phyloP scores from a whole-genome alignment of 2,113 vertebrate species.

The Passer montanus region DNA sequence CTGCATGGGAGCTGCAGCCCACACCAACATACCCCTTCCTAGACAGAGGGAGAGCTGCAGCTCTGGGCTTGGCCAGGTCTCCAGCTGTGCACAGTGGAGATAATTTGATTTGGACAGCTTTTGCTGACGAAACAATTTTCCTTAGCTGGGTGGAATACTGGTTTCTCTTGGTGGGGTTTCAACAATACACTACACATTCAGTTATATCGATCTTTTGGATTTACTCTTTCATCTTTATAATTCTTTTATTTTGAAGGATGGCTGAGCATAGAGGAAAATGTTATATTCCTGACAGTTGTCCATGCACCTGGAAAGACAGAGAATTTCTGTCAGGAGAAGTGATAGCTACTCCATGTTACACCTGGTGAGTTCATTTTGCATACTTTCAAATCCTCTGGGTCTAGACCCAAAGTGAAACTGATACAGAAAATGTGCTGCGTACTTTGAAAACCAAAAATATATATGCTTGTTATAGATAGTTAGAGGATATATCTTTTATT shows the following conservation, averaged over 20 bases:
- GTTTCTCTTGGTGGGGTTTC: not conserved
- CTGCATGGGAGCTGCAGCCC: not conserved
- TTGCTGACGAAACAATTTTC: not conserved
- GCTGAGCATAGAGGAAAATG: conserved; percentile 92
- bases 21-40: rapidly evolving
- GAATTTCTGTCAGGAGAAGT: conserved; percentile 94
- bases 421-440: not conserved
- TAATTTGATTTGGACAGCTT: not conserved
- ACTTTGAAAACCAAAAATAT: not conserved
- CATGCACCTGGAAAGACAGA: conserved; percentile 93
- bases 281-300: conserved; percentile 94
- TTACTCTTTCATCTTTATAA: not conserved
- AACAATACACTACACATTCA: not conserved
- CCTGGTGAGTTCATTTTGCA: conserved; percentile 80
- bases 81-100: not conserved
- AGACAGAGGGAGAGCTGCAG: not conserved
- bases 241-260: conserved; percentile 77
- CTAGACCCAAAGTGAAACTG: not conserved
- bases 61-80: not conserved
- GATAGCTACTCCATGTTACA: conserved; percentile 92
- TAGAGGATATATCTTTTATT: not conserved
- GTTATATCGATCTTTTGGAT: not conserved
- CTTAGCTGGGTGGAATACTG: not conserved
- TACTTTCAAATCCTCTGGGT: not conserved
- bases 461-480: not conserved